phyloP scores from a whole-genome alignment of 1,140 invertebrate species.

The Drosophila melanica region DNA sequence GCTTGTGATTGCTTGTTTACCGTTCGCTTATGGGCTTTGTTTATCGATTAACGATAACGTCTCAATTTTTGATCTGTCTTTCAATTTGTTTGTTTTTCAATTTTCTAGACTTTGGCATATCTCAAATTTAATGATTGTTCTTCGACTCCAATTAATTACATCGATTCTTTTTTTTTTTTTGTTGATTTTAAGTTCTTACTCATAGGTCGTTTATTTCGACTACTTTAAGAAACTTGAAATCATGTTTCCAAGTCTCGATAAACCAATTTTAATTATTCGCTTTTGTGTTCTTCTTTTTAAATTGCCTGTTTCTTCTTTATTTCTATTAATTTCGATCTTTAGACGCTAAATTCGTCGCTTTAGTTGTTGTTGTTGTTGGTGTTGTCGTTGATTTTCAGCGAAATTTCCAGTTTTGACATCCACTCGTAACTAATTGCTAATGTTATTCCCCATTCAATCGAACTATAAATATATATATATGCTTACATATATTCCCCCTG shows the following conservation, averaged over 20 bases:
- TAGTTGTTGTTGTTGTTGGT: conserved; percentile 6
- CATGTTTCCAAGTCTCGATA: too few species aligned
- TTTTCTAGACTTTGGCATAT: too few species aligned
- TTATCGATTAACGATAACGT: not conserved
- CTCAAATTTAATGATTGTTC: too few species aligned
- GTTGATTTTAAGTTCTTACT: too few species aligned
- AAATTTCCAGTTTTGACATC: conserved; percentile 30
- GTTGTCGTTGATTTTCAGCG: conserved; percentile 1
- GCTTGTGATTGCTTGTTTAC: not conserved
- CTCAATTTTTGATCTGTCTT: too few species aligned
- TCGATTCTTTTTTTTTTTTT: not conserved
- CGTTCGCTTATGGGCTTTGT: too few species aligned
- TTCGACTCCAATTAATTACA: too few species aligned
- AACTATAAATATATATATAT: conserved; percentile 33
- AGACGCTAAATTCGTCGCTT: not conserved
- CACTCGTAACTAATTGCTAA: conserved; percentile 63
- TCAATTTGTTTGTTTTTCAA: too few species aligned
- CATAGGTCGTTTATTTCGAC: too few species aligned
- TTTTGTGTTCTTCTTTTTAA: not conserved
- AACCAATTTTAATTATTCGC: too few species aligned
- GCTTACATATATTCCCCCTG: conserved; percentile 20
- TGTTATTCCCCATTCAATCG: conserved; percentile 51
- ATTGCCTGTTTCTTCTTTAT: not conserved
- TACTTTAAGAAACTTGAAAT: too few species aligned
- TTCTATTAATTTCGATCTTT: conserved; percentile 20